phyloP scores from a whole-genome alignment of 2,797 vertebrate genomes.

The Crypturellus tataupa region DNA sequence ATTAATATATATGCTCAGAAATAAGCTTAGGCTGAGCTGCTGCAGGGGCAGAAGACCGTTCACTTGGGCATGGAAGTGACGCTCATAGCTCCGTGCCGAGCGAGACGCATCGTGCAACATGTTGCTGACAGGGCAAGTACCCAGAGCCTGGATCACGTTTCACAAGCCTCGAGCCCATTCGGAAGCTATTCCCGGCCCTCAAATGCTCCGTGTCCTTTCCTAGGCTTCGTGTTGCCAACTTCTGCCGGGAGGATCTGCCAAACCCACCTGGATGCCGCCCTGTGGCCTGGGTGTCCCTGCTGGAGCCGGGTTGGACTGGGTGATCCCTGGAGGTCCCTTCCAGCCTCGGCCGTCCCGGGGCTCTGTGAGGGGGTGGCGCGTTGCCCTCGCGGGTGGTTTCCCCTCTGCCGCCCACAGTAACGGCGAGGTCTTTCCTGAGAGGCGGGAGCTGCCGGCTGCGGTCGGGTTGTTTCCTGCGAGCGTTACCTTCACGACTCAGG shows the following conservation, averaged over 20 bases:
- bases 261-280: too few relatives aligned
- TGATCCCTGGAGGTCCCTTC: too few relatives aligned
- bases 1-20: not conserved
- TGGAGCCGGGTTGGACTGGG: too few relatives aligned
- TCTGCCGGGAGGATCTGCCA: not conserved
- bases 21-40: not conserved
- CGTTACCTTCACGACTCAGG: not conserved
- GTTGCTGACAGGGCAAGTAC: not conserved
- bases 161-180: not conserved
- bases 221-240: not conserved
- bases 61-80: not conserved
- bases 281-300: too few relatives aligned
- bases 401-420: conserved; percentile 55
- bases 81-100: rapidly evolving
- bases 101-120: rapidly evolving
- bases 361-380: too few relatives aligned
- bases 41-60: not conserved
- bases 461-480: conserved; percentile 17
- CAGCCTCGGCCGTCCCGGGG: too few relatives aligned
- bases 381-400: not conserved
- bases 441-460: conserved; percentile 34
- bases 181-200: not conserved
- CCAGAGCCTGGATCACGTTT: rapidly evolving
- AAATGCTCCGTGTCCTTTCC: not conserved
- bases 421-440: conserved; percentile 51